phyloP scores from a whole-genome alignment of 1,140 invertebrate species.

The Littorina saxatilis region DNA sequence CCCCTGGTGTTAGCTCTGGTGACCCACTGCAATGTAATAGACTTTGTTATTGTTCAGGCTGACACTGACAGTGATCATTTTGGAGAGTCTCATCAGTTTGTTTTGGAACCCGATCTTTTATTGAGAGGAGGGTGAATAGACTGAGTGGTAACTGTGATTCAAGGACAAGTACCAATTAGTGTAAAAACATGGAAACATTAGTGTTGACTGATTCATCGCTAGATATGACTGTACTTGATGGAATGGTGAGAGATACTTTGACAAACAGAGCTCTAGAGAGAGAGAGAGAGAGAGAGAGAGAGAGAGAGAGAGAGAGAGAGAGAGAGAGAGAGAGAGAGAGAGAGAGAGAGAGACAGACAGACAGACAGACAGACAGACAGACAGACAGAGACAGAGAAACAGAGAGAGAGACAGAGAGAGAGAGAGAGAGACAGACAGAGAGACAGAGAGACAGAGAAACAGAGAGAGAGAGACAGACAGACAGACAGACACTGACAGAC shows the following conservation, averaged over 20 bases:
- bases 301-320: constrained; percentile 2
- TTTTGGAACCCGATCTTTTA: no score
- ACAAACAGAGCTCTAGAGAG: not conserved
- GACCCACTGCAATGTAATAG: no score
- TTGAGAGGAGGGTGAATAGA: no score
- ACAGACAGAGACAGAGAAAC: not conserved
- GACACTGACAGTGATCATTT: no score
- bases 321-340: constrained; percentile 16
- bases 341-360: not conserved
- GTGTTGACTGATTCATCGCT: no score
- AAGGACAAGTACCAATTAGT: no score
- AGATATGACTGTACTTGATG: no score
- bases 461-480: not conserved
- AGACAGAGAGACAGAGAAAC: not conserved
- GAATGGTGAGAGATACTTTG: not conserved
- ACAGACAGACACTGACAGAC: not conserved
- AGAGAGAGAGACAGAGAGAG: not conserved
- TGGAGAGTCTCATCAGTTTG: no score
- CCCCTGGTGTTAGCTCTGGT: no score
- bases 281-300: not conserved
- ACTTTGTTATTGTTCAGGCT: no score
- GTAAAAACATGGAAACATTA: no score
- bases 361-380: not conserved
- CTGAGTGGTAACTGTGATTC: no score
- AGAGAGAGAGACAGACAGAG: not conserved